Base-by-base conservation (phyloP, 2,888 invertebrate genomes). In the Baccha elongata region DNA sequence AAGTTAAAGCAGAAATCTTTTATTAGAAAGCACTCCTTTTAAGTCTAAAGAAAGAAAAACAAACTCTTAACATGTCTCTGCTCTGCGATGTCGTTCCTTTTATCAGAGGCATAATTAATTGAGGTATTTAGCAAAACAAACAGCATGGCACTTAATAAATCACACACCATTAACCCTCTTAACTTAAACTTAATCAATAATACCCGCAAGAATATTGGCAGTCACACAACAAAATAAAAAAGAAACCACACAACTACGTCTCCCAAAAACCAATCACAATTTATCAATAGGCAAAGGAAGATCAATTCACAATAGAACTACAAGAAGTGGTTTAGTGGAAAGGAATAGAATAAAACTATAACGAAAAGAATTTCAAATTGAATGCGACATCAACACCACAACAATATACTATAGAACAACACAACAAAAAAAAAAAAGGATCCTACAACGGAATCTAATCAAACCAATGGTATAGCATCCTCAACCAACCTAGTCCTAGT, bases 61-160 rank as follows among this genome's bases (percentile, higher is more conserved):
- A 60, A 67, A 67, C 60, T 73, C 46, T 46, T 40, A 55, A 53
- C 35, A n/a, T 64, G 44, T 67, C 76, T 52, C 11, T 23, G 2
- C 8, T 37, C 5, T 7, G 17, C 44, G 13, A 5, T 8, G 6
- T 42, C 8, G 17, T 17, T 50, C 58, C 42, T 15, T 40, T 67
- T 72, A 83, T 83, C 76, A 53, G 37, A 48, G 67, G 35, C 60
- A 78, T 72, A 76, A 83, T 83, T 83, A 83, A 83, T 83, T 78
- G 83, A 68, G 76, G 76, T 83, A 83, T 83, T 83, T 83, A 76
- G 72, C 83, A 78, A 73, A 76, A 78, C 83, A 83, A 83, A 83
- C 83, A 83, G 76, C 67, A 72, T 67, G 76, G 72, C 76, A 76
- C 76, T 76, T 76, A 72, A 83, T 78, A 83, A 83, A 83, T 78